Evolutionary conservation across 1,140 invertebrate species (phyloP).

Genomic region (Adoxophyes honmai): DNA sequence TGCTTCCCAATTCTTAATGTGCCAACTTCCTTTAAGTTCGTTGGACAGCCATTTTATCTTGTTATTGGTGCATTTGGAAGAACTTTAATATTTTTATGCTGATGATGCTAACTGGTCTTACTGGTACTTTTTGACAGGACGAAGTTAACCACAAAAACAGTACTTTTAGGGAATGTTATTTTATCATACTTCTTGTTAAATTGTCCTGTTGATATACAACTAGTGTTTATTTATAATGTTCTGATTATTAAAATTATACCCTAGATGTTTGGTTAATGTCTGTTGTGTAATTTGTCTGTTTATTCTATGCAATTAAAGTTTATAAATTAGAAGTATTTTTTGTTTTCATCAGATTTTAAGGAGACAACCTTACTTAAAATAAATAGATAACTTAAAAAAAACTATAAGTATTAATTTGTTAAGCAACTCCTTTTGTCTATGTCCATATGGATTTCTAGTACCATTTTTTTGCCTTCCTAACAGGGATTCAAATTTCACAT

Average conservation of each 20-base stretch:
- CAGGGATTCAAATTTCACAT: neutral
- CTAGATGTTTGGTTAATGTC: slow-evolving; percentile 9
- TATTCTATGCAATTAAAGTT: slow-evolving; percentile 11
- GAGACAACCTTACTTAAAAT: no score
- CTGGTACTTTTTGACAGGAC: neutral
- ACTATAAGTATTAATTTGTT: no score
- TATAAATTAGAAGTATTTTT: neutral
- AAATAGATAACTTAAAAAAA: no score
- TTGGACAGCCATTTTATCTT: neutral
- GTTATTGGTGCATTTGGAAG: neutral
- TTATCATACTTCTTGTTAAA: neutral
- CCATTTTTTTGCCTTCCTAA: no score
- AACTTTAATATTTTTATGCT: neutral
- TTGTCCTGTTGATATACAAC: neutral
- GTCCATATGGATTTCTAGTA: no score
- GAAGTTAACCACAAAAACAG: neutral
- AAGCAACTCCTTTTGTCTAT: no score
- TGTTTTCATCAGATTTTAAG: neutral
- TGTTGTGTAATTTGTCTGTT: slow-evolving; percentile 13
- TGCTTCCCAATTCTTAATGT: slow-evolving; percentile 5
- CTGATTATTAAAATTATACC: neutral
- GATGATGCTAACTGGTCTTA: neutral
- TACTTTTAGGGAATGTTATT: neutral
- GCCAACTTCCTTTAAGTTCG: neutral
- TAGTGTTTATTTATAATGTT: neutral